These are phyloP conservation scores for Paguma larvata DNA, from an alignment of 2,797 vertebrate species.

Conservation along the genomic window DNA sequence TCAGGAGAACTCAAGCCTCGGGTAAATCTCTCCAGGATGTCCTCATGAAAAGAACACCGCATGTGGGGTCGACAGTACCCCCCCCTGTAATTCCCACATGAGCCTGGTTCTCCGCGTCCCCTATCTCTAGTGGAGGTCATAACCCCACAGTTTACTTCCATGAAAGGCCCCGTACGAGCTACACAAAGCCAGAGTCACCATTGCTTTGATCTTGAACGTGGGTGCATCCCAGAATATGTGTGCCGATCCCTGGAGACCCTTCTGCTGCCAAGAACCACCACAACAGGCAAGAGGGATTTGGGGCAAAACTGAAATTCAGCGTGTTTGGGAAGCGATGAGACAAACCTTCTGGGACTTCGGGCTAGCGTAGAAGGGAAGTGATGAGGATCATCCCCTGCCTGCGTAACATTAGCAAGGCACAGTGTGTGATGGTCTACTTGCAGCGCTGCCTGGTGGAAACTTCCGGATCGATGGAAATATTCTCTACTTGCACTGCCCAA, in stretches of 20 bases:
- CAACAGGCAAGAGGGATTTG: not conserved
- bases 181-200: not conserved
- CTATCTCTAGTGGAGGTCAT: not conserved
- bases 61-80: accelerated
- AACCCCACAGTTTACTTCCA: too few relatives aligned
- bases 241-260: accelerated
- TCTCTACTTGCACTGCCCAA: not conserved
- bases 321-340: accelerated
- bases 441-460: accelerated
- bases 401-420: accelerated
- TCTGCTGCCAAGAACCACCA: accelerated
- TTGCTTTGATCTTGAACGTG: not conserved
- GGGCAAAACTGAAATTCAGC: not conserved
- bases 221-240: accelerated
- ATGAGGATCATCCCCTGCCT: not conserved
- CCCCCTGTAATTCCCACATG: accelerated
- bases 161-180: accelerated
- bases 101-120: accelerated
- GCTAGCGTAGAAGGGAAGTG: not conserved
- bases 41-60: not conserved
- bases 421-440: accelerated
- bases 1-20: not conserved
- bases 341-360: not conserved
- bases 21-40: not conserved
- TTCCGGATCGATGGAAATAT: accelerated